Percentiles rank a stretch among this genome's conserved stretches.
These are phyloP conservation scores for Mamestra configurata DNA, from an alignment of 1,140 invertebrate genomes.

Conservation along the genomic window DNA sequence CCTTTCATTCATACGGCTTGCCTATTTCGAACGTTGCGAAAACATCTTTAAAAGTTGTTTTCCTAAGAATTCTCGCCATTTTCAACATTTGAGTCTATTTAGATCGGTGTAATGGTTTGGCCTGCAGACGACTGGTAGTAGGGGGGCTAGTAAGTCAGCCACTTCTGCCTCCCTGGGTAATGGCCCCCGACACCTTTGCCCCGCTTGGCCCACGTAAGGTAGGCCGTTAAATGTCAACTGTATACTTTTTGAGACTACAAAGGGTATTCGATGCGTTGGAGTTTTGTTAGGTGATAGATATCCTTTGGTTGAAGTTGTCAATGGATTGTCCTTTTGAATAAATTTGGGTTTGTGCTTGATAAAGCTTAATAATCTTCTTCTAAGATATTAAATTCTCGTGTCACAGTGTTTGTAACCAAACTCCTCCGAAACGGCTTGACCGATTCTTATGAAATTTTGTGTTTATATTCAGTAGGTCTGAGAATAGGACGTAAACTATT, in stretches of 20 bases:
- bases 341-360: too few relatives aligned
- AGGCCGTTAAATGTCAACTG: constrained; percentile 78
- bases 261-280: constrained; percentile 44
- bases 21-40: constrained; percentile 41
- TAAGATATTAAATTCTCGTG: too few relatives aligned
- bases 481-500: too few relatives aligned
- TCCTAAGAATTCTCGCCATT: constrained; percentile 55
- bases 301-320: background rate
- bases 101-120: constrained; percentile 74
- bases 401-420: too few relatives aligned
- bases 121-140: constrained; percentile 71
- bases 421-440: too few relatives aligned
- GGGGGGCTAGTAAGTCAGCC: constrained; percentile 59
- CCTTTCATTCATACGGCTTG: constrained; percentile 23
- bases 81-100: constrained; percentile 73
- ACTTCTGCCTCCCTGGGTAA: constrained; percentile 70
- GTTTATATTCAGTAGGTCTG: too few relatives aligned
- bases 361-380: too few relatives aligned
- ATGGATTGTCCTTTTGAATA: background rate
- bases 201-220: constrained; percentile 63
- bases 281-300: background rate
- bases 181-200: constrained; percentile 73
- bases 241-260: constrained; percentile 69
- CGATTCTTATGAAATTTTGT: too few relatives aligned
- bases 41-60: constrained; percentile 56